Percentiles rank a stretch among this genome's conserved stretches.
These are phyloP conservation scores for Netelia melanura DNA, from an alignment of 2,888 invertebrate species.

Conservation along the genomic window DNA sequence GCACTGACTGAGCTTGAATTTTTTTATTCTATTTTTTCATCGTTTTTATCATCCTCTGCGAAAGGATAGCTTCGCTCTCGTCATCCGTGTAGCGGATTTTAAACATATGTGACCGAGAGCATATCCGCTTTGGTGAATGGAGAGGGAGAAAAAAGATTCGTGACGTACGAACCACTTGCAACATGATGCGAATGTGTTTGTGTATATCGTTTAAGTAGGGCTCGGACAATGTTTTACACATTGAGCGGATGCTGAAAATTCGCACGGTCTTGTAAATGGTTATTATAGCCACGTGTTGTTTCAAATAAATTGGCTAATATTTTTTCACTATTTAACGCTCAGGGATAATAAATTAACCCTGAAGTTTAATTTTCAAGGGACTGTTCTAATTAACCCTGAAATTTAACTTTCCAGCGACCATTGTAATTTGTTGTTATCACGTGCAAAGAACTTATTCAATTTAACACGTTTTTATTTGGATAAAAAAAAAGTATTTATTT, in stretches of 20 bases:
- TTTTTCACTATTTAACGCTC: not conserved
- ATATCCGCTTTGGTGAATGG: conserved; percentile 70
- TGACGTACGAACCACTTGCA: conserved; percentile 50
- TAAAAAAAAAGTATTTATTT: not conserved
- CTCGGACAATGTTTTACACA: conserved; percentile 32
- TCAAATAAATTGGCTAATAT: not conserved
- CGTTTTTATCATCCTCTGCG: conserved; percentile 7
- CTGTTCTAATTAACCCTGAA: no score
- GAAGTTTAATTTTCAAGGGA: no score
- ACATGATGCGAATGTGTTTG: conserved; percentile 14
- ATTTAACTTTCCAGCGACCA: no score
- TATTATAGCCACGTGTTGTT: conserved; percentile 4
- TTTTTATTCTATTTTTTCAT: conserved; percentile 1
- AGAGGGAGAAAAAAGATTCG: conserved; percentile 42
- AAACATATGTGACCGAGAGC: conserved; percentile 68
- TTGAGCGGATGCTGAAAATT: conserved; percentile 56
- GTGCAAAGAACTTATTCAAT: no score
- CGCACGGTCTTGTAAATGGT: conserved; percentile 46
- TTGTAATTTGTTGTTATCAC: no score
- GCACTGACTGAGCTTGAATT: not conserved
- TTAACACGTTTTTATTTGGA: no score
- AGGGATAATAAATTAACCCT: no score
- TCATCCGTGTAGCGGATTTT: conserved; percentile 63
- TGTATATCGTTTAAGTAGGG: conserved; percentile 7
- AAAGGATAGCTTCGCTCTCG: conserved; percentile 23